Percentiles rank a stretch among this genome's conserved stretches.
phyloP scores from a whole-genome alignment of 2,113 vertebrate genomes.

The Raphicerus campestris region DNA sequence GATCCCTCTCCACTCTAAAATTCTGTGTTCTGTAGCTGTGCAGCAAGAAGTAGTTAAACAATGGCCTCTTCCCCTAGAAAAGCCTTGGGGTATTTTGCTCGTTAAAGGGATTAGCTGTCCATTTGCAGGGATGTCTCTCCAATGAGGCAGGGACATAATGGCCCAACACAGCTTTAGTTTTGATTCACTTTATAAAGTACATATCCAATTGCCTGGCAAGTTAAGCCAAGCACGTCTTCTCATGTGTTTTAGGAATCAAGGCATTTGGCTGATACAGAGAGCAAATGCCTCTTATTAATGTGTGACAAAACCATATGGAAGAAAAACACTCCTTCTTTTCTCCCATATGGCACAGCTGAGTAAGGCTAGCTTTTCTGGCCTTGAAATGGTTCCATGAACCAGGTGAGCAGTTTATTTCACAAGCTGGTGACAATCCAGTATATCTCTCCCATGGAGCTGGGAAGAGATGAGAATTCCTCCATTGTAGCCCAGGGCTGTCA shows the following conservation, averaged over 20 bases:
- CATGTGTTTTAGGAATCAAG: conserved; percentile 63
- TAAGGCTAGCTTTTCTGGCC: conserved; percentile 41
- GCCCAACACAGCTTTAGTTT: conserved; percentile 17
- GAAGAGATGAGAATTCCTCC: conserved; percentile 27
- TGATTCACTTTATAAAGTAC: conserved; percentile 35
- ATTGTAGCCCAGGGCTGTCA: neutral
- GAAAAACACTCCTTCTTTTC: conserved; percentile 33
- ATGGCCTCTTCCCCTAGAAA: conserved; percentile 11
- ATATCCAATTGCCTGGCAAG: conserved; percentile 51
- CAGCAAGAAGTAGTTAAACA: neutral
- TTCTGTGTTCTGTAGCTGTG: neutral
- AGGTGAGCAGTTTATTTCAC: conserved; percentile 67
- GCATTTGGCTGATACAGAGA: conserved; percentile 64
- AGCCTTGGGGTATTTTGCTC: conserved; percentile 2
- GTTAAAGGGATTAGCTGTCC: conserved; percentile 50
- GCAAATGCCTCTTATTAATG: conserved; percentile 64
- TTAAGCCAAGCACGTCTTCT: conserved; percentile 56
- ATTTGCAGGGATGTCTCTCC: conserved; percentile 32
- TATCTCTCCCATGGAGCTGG: conserved; percentile 25
- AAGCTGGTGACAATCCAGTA: conserved; percentile 38
- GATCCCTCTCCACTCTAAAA: neutral
- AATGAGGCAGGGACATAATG: neutral
- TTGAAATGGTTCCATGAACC: conserved; percentile 41
- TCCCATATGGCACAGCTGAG: conserved; percentile 59
- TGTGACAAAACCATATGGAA: conserved; percentile 68